Evolutionary conservation across 2,888 invertebrate species (phyloP).

Genomic region (Imbricaverruca yamaguchii): DNA sequence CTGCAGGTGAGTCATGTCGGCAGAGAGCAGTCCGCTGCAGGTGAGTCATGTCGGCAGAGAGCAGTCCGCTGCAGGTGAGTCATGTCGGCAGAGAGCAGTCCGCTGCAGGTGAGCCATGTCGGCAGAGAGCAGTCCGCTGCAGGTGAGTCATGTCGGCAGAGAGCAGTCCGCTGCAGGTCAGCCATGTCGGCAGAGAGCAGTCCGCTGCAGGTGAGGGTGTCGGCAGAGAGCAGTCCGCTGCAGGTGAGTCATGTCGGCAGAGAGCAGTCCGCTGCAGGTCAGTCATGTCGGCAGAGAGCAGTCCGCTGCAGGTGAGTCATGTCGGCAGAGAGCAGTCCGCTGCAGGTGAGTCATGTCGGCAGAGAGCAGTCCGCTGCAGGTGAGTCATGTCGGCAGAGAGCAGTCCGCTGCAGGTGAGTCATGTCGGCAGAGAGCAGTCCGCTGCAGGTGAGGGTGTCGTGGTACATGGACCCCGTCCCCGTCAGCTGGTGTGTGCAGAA

Average conservation of each 20-base stretch:
- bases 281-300: slow-evolving; percentile 83
- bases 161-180: slow-evolving; percentile 77
- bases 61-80: slow-evolving; percentile 73
- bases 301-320: slow-evolving; percentile 72
- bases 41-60: slow-evolving; percentile 82
- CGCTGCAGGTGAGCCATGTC: slow-evolving; percentile 78
- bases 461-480: no score
- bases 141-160: slow-evolving; percentile 83
- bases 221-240: slow-evolving; percentile 81
- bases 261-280: slow-evolving; percentile 83
- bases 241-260: slow-evolving; percentile 81
- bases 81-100: slow-evolving; percentile 86
- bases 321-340: slow-evolving; percentile 83
- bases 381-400: slow-evolving; percentile 84
- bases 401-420: slow-evolving; percentile 66
- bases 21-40: slow-evolving; percentile 80
- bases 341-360: slow-evolving; percentile 84
- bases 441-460: slow-evolving; percentile 27
- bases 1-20: slow-evolving; percentile 78
- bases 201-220: no score
- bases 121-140: slow-evolving; percentile 79
- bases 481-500: no score
- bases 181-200: slow-evolving; percentile 87
- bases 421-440: slow-evolving; percentile 90
- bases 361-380: slow-evolving; percentile 77